Conservation (phyloP, 30 jellyfish, hydroid and myxozoan genomes). For the Sanderia malayensis region DNA sequence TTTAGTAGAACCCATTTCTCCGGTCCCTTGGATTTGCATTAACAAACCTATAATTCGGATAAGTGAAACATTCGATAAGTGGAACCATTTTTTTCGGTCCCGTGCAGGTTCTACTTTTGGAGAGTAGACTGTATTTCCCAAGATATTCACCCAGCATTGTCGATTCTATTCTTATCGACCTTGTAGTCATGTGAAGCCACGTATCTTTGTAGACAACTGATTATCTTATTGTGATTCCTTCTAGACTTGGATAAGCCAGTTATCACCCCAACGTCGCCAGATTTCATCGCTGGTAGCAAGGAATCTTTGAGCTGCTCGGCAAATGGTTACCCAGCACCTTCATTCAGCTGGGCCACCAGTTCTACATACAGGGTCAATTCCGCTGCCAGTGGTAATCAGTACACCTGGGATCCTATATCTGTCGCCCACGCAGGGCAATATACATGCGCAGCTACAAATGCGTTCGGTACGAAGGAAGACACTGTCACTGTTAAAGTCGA, state of each 20-base stretch:
- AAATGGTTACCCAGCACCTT: constrained; percentile 48
- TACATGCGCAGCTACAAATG: neutral
- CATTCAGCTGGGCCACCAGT: constrained; percentile 12
- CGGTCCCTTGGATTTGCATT: too few species aligned
- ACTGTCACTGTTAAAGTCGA: neutral
- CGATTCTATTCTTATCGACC: too few species aligned
- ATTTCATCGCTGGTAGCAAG: constrained; percentile 17
- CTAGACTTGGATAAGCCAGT: constrained; percentile 43
- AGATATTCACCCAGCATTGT: too few species aligned
- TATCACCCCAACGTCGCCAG: neutral
- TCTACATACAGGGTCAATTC: neutral
- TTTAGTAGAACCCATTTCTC: too few species aligned
- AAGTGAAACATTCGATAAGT: too few species aligned
- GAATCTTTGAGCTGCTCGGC: constrained; percentile 30
- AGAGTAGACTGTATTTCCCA: too few species aligned
- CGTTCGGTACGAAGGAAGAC: neutral
- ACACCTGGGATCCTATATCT: constrained; percentile 15
- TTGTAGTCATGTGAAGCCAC: too few species aligned
- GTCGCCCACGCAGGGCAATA: neutral
- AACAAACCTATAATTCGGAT: too few species aligned
- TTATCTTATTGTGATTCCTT: neutral
- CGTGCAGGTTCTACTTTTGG: too few species aligned
- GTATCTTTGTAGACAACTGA: too few species aligned
- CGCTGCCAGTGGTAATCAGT: neutral
- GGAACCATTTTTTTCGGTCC: too few species aligned